Conservation (phyloP, 92 coral and sea anemone species). For the Porites evermanni region DNA sequence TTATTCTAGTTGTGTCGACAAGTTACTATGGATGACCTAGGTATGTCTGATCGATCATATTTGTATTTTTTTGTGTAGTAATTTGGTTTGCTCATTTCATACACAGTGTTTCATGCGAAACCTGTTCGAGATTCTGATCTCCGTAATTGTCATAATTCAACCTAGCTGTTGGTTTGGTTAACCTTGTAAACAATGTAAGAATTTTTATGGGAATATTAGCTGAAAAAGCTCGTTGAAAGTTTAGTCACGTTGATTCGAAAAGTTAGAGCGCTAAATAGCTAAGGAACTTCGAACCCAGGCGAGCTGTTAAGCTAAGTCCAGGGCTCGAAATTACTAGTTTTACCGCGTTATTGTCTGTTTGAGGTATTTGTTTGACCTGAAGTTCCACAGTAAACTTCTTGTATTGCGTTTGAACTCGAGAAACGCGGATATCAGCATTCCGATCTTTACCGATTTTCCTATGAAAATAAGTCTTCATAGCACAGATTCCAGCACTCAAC, state of each 20-base stretch:
- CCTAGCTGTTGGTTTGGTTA: background rate
- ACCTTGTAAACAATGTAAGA: conserved; percentile 25
- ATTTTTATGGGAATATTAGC: conserved; percentile 43
- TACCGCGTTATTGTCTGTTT: background rate
- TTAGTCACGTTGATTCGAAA: conserved; percentile 2
- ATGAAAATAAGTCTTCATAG: conserved; percentile 20
- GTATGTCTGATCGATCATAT: conserved; percentile 51
- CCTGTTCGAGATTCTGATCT: conserved; percentile 27
- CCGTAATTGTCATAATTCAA: background rate
- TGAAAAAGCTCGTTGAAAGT: background rate
- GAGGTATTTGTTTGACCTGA: background rate
- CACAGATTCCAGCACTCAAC: conserved; percentile 29
- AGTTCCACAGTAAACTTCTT: conserved; percentile 6
- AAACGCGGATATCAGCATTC: conserved; percentile 30
- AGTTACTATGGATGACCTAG: conserved; percentile 79
- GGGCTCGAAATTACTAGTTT: background rate
- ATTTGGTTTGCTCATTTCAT: background rate
- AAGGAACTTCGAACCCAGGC: background rate
- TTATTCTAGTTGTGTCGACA: background rate
- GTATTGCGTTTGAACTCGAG: conserved; percentile 7
- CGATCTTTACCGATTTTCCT: conserved; percentile 36
- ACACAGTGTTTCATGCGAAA: conserved; percentile 26
- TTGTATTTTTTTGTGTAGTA: conserved; percentile 6
- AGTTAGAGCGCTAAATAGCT: background rate
- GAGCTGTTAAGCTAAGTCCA: background rate